A percentile compares a stretch with the other conserved stretches of the same genome.
Conservation (phyloP, 2,888 invertebrate genomes). For the Spodoptera exigua region DNA sequence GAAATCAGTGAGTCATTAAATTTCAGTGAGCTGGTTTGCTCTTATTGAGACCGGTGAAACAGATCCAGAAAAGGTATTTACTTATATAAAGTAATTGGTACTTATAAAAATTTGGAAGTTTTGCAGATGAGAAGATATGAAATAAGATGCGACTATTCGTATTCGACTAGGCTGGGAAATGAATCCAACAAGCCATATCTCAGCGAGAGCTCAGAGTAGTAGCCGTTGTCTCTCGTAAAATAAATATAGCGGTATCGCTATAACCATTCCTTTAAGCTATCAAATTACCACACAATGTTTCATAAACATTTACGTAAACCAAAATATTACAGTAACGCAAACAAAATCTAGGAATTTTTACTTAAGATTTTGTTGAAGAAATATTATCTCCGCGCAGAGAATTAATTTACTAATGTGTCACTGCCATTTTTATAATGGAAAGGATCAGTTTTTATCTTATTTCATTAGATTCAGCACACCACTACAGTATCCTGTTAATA, state of each 20-base stretch:
- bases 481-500: slow-evolving; percentile 67
- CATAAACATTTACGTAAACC: slow-evolving; percentile 29
- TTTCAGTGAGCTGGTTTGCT: not conserved
- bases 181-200: no score
- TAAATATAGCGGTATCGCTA: slow-evolving; percentile 22
- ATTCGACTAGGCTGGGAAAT: no score
- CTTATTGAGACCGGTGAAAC: not conserved
- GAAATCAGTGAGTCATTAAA: slow-evolving; percentile 3
- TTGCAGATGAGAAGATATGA: no score
- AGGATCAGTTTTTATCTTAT: slow-evolving; percentile 53
- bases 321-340: slow-evolving; percentile 15
- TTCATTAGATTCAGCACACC: slow-evolving; percentile 53
- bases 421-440: slow-evolving; percentile 42
- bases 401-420: slow-evolving; percentile 46
- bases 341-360: slow-evolving; percentile 31
- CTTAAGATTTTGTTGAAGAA: slow-evolving; percentile 35
- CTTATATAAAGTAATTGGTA: no score
- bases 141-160: no score
- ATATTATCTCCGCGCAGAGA: slow-evolving; percentile 35
- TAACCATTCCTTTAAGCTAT: slow-evolving; percentile 37
- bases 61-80: no score
- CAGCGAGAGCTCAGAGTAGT: no score
- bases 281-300: slow-evolving; percentile 24
- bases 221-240: slow-evolving; percentile 1
- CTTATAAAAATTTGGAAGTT: no score